A percentile compares a stretch with the other conserved stretches of the same genome.
These are phyloP conservation scores for Saguinus imperator DNA, from an alignment of 2,113 vertebrate species.

Conservation along the genomic window DNA sequence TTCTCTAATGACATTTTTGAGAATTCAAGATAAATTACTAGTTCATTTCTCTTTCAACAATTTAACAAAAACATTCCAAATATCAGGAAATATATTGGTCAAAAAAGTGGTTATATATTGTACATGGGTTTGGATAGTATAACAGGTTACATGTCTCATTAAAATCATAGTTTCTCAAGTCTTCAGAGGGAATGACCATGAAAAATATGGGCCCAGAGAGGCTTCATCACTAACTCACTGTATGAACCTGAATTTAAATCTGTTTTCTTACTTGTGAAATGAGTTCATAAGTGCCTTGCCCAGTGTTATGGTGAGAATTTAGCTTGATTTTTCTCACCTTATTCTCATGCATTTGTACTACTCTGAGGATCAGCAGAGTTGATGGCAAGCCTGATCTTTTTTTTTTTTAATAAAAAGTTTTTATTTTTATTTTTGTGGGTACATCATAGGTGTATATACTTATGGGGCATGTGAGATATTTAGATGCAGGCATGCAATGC, in stretches of 20 bases:
- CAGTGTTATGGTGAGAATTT: neutral
- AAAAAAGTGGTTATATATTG: neutral
- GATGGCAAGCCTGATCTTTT: no score
- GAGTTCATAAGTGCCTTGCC: neutral
- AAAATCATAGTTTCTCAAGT: neutral
- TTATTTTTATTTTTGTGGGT: no score
- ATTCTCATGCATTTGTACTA: neutral
- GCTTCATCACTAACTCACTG: neutral
- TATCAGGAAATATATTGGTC: neutral
- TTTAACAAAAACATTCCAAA: neutral
- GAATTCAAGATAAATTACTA: conserved; percentile 36
- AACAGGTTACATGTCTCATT: neutral
- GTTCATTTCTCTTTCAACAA: conserved; percentile 22
- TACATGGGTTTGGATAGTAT: neutral
- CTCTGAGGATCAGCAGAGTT: neutral
- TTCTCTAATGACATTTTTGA: conserved; percentile 44
- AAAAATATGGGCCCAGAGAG: neutral
- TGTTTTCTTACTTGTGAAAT: neutral
- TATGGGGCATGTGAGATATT: no score
- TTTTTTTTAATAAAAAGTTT: no score
- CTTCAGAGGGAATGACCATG: neutral
- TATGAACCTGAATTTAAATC: neutral
- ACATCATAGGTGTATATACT: no score
- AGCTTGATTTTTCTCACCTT: neutral
- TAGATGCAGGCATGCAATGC: no score